Conservation (phyloP, 2,113 vertebrate genomes). For the Lagopus muta region DNA sequence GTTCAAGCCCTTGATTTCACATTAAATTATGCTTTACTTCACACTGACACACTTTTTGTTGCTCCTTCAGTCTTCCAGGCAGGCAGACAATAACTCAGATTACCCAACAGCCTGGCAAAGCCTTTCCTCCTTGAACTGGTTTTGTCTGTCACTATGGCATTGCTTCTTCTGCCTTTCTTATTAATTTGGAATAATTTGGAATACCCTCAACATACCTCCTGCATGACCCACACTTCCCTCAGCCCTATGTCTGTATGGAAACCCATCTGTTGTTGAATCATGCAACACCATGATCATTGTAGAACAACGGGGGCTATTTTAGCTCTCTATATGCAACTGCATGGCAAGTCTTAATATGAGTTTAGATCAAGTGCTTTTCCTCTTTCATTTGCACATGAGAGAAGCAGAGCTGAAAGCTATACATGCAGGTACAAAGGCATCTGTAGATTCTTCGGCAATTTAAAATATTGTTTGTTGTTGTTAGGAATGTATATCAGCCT, state of each 20-base stretch:
- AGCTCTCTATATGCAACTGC: neutral
- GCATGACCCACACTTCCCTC: neutral
- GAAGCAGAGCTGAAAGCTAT: neutral
- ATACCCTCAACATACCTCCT: neutral
- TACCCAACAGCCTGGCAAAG: neutral
- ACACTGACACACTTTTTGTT: accelerated
- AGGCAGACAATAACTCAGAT: neutral
- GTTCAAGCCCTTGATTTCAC: neutral
- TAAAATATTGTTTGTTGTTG: neutral
- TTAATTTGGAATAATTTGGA: neutral
- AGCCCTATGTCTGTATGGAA: neutral
- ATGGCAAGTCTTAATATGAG: neutral
- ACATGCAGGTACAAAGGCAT: neutral
- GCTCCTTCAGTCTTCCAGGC: neutral
- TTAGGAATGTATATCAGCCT: neutral
- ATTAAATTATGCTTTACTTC: neutral
- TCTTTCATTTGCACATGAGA: neutral
- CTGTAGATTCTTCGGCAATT: neutral
- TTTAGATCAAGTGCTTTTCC: neutral
- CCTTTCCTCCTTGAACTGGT: neutral
- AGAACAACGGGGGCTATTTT: neutral
- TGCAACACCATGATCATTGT: neutral
- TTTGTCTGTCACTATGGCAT: neutral
- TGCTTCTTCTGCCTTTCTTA: neutral
- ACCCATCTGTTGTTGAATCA: neutral